A percentile compares a stretch with the other conserved stretches of the same genome.
Conservation (phyloP, 2,888 invertebrate species). For the Congeria kusceri region DNA sequence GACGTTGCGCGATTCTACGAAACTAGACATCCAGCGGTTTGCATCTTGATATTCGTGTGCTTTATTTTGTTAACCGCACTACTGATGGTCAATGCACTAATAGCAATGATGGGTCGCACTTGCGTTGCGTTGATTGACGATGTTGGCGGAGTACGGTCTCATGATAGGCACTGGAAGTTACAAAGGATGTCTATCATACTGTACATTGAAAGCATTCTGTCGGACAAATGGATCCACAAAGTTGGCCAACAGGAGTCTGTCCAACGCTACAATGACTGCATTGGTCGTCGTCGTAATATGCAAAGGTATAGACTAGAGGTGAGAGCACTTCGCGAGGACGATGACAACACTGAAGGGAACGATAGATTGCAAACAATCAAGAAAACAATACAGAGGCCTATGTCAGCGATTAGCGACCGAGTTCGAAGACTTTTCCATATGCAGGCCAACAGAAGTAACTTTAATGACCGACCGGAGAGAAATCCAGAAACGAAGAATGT, state of each 20-base stretch:
- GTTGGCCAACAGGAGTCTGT: conserved; percentile 26
- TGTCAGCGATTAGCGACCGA: conserved; percentile 44
- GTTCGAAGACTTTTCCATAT: conserved; percentile 24
- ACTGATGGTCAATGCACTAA: conserved; percentile 72
- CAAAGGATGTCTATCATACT: conserved; percentile 62
- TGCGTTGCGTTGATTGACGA: conserved; percentile 66
- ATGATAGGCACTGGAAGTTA: conserved; percentile 61
- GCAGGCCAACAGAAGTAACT: not conserved
- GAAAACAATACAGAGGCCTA: conserved; percentile 14
- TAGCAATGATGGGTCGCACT: conserved; percentile 73
- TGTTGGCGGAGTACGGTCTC: conserved; percentile 44
- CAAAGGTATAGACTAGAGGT: conserved; percentile 54
- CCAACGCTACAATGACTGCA: conserved; percentile 30
- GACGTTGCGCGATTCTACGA: conserved; percentile 60
- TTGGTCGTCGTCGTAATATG: conserved; percentile 25
- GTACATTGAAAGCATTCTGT: conserved; percentile 61
- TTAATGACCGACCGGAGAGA: no score
- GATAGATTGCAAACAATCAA: no score
- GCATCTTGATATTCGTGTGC: conserved; percentile 60
- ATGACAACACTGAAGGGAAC: conserved; percentile 4
- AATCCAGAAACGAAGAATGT: no score
- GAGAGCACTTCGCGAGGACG: conserved; percentile 40
- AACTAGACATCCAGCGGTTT: conserved; percentile 63
- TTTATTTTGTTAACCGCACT: conserved; percentile 71
- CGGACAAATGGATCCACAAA: conserved; percentile 16